These are phyloP conservation scores for Formicarius rufipectus DNA, from an alignment of 2,113 vertebrate genomes.

Conservation along the genomic window DNA sequence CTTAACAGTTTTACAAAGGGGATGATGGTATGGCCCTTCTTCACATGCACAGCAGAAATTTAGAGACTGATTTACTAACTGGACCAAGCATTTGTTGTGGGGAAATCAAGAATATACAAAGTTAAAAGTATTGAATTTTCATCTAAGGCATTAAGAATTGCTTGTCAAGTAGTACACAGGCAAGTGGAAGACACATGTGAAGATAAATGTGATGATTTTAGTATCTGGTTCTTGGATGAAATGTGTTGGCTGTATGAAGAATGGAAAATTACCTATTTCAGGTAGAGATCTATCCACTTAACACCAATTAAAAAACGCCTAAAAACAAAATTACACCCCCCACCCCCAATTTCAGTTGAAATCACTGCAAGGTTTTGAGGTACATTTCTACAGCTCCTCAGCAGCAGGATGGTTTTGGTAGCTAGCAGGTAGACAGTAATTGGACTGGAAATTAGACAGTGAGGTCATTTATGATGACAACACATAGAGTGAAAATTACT, in stretches of 20 bases:
- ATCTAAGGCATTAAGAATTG: background rate
- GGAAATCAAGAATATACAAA: background rate
- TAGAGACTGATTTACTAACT: background rate
- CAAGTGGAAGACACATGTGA: background rate
- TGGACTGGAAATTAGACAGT: constrained; percentile 13
- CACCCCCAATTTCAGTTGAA: background rate
- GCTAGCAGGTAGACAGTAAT: constrained; percentile 1
- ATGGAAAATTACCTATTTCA: background rate
- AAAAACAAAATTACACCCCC: background rate
- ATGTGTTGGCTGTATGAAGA: background rate
- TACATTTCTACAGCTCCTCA: background rate
- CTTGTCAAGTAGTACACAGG: background rate
- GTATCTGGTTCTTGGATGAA: background rate
- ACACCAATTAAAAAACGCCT: background rate
- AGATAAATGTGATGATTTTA: background rate
- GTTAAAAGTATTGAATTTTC: background rate
- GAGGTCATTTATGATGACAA: background rate
- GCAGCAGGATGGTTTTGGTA: background rate
- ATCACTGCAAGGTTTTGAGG: background rate
- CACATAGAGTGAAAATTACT: constrained; percentile 6
- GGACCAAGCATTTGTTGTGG: background rate
- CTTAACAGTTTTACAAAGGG: rapidly evolving
- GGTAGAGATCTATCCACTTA: background rate
- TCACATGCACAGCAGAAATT: background rate
- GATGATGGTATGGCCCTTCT: background rate